phyloP scores from a whole-genome alignment of 2,113 vertebrate genomes.

The Sturnus vulgaris region DNA sequence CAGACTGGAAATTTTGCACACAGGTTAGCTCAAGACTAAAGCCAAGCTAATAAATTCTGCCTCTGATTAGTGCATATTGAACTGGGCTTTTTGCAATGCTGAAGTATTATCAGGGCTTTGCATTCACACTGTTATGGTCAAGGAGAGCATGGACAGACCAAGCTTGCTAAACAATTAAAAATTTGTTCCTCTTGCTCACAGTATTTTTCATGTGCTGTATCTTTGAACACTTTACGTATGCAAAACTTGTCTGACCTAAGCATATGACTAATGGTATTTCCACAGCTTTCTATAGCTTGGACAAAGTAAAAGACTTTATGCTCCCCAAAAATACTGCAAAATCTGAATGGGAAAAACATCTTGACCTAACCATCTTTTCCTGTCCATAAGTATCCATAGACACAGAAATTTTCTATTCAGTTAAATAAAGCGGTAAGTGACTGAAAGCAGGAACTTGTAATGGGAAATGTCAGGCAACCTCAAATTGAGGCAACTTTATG shows the following conservation, averaged over 20 bases:
- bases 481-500: not conserved
- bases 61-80: not conserved
- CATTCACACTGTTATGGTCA: not conserved
- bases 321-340: not conserved
- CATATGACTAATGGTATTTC: not conserved
- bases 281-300: not conserved
- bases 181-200: not conserved
- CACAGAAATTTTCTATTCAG: not conserved
- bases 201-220: fast-evolving
- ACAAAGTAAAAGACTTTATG: not conserved
- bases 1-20: not conserved
- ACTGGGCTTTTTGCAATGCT: not conserved
- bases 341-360: not conserved
- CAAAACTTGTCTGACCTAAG: not conserved
- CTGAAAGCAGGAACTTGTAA: not conserved
- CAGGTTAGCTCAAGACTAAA: not conserved
- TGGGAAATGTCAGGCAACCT: not conserved
- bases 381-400: not conserved
- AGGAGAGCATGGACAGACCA: not conserved
- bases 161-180: not conserved
- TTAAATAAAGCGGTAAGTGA: not conserved
- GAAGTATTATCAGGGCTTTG: not conserved
- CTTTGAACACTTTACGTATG: not conserved
- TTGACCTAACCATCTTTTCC: not conserved
- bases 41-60: not conserved